Percentiles rank a stretch among this genome's conserved stretches.
Evolutionary conservation across 2,113 vertebrate genomes (phyloP).

Genomic region (Narcine bancroftii): DNA sequence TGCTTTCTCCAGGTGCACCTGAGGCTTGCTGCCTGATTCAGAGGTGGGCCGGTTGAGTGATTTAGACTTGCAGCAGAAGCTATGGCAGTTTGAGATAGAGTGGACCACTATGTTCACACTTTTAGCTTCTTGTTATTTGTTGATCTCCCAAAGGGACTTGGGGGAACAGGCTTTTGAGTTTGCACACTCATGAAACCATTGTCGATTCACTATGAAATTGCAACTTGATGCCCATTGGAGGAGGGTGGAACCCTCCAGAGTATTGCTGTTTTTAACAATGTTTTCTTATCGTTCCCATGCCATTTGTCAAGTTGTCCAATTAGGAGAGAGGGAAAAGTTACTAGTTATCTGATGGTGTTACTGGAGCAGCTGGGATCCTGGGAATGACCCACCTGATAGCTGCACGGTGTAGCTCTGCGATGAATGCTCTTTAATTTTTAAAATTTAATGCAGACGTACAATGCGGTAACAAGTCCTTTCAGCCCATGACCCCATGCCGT

Average conservation of each 20-base stretch:
- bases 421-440: too few relatives aligned
- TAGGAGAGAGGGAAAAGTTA: background rate
- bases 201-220: background rate
- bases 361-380: background rate
- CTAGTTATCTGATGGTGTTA: too few relatives aligned
- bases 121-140: background rate
- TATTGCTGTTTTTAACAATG: background rate
- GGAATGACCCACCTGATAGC: background rate
- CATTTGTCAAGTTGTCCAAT: background rate
- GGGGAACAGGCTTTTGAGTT: background rate
- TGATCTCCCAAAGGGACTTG: background rate
- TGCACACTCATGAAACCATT: background rate
- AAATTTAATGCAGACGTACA: too few relatives aligned
- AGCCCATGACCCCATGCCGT: too few relatives aligned
- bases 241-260: background rate
- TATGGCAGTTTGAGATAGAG: background rate
- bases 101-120: background rate
- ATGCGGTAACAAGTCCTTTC: too few relatives aligned
- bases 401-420: background rate
- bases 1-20: too few relatives aligned
- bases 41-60: background rate
- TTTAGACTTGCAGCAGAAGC: background rate
- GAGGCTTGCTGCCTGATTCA: background rate
- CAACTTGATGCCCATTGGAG: background rate
- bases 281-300: background rate